These are phyloP conservation scores for Pachyramphus minor DNA, from an alignment of 2,113 vertebrate species.

Conservation along the genomic window DNA sequence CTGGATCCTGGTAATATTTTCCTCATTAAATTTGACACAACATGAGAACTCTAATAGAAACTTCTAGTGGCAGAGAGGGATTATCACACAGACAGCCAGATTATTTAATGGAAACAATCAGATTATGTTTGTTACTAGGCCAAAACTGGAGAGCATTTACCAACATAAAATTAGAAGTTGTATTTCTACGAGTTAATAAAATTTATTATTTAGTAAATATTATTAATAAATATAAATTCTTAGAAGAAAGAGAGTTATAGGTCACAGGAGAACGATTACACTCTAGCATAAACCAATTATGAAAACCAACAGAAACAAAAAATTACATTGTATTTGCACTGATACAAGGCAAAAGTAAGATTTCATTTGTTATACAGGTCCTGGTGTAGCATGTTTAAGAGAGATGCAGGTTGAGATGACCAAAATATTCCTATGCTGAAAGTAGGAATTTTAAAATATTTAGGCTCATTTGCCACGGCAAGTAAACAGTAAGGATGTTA, in stretches of 20 bases:
- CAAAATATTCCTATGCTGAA: background rate
- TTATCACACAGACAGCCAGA: background rate
- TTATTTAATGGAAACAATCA: background rate
- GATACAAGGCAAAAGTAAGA: background rate
- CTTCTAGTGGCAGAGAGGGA: background rate
- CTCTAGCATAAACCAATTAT: background rate
- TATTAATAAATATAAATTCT: background rate
- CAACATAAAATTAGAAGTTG: background rate
- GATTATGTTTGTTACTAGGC: background rate
- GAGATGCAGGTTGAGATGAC: background rate
- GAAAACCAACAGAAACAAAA: background rate
- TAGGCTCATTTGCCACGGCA: background rate
- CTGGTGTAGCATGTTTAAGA: background rate
- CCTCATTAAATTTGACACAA: background rate
- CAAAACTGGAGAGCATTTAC: background rate
- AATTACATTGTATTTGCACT: background rate
- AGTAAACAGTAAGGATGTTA: background rate
- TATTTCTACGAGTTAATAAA: background rate
- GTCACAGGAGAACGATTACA: background rate
- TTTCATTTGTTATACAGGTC: background rate
- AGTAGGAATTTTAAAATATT: background rate
- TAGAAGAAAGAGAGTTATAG: background rate
- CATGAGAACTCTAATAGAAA: background rate
- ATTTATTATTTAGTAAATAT: background rate
- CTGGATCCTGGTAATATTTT: background rate